Conservation (phyloP, 2,797 vertebrate species). For the Echiichthys vipera region DNA sequence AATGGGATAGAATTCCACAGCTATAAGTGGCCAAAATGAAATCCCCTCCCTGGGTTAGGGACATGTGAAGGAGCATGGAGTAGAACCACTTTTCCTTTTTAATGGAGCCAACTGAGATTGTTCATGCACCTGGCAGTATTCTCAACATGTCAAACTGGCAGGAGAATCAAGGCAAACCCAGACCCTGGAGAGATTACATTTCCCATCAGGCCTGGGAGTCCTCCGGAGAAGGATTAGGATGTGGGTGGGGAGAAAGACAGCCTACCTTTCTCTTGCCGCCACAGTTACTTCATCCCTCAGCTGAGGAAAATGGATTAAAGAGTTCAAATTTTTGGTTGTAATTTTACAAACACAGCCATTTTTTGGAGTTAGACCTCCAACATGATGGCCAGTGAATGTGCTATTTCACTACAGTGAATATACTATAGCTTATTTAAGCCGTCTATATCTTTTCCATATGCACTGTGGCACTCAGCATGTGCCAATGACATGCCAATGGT, state of each 20-base stretch:
- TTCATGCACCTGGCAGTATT: background rate
- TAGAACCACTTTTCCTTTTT: background rate
- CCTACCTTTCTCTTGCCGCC: background rate
- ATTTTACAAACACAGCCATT: background rate
- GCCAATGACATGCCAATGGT: background rate
- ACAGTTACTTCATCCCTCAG: background rate
- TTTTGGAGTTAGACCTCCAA: background rate
- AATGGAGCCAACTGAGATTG: background rate
- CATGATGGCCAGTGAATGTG: background rate
- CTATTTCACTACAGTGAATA: conserved; percentile 3
- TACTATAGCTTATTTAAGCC: too few species aligned
- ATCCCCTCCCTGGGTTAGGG: background rate
- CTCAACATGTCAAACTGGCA: conserved; percentile 1
- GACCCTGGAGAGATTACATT: conserved; percentile 5
- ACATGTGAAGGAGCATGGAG: background rate
- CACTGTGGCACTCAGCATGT: conserved; percentile 3
- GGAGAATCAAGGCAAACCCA: background rate
- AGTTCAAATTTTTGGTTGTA: background rate
- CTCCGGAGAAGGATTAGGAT: background rate
- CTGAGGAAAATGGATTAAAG: background rate
- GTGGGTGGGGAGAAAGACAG: background rate
- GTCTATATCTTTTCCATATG: background rate
- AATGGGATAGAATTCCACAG: background rate
- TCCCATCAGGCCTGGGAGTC: conserved; percentile 1
- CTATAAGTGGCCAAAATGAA: background rate